Percentiles rank a stretch among this genome's conserved stretches.
phyloP scores from a whole-genome alignment of 2,113 vertebrate genomes.

The Hemicordylus capensis region DNA sequence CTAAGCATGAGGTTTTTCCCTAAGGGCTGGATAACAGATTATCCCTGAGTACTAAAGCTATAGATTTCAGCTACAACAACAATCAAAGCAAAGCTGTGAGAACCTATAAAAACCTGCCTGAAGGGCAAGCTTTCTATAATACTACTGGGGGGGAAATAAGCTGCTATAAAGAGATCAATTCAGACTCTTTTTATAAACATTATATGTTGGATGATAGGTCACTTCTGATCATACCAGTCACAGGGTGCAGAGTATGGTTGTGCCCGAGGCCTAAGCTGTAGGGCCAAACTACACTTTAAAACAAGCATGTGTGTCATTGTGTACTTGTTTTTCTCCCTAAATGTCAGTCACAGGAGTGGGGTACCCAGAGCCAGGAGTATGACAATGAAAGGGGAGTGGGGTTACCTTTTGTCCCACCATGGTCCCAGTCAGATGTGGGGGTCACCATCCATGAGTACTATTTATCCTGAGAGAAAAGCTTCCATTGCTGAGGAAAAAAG shows the following conservation, averaged over 20 bases:
- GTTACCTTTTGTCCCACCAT: too few relatives aligned
- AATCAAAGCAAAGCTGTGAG: slow-evolving; percentile 53
- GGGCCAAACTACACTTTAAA: too few relatives aligned
- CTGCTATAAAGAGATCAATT: slow-evolving; percentile 40
- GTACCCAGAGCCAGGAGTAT: too few relatives aligned
- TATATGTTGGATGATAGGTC: not conserved
- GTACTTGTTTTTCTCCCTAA: too few relatives aligned
- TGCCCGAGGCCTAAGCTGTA: not conserved
- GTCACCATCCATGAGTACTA: too few relatives aligned
- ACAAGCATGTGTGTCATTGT: too few relatives aligned
- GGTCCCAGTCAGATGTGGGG: too few relatives aligned
- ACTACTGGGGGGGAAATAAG: slow-evolving; percentile 30
- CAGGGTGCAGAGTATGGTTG: fast-evolving
- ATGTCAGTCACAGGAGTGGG: too few relatives aligned
- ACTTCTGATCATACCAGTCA: slow-evolving; percentile 39
- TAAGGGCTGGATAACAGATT: slow-evolving; percentile 60
- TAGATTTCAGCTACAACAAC: slow-evolving; percentile 47
- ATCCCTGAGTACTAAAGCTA: slow-evolving; percentile 44
- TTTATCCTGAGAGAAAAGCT: too few relatives aligned
- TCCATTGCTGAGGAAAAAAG: too few relatives aligned
- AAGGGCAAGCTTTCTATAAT: slow-evolving; percentile 51
- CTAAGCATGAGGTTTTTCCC: slow-evolving; percentile 49
- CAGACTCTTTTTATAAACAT: slow-evolving; percentile 16
- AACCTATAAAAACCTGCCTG: slow-evolving; percentile 56
- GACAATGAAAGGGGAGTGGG: too few relatives aligned